Evolutionary conservation across 1,140 invertebrate genomes (phyloP), one percentile per base, ranked within the genome.

Genomic region (Brachionus sp.): DNA sequence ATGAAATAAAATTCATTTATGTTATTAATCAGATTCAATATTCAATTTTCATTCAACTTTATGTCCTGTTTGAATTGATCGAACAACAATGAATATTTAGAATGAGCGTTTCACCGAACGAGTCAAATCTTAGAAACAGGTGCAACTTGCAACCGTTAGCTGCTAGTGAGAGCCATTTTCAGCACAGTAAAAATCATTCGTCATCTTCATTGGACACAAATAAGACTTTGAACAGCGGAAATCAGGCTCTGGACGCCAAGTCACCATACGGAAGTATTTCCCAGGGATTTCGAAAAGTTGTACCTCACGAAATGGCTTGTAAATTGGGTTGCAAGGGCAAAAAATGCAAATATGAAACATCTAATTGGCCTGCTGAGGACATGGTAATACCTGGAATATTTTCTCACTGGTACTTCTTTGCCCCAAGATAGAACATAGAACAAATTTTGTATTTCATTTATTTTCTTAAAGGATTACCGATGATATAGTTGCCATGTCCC

Each of bases 401-500:
- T 88, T 95, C 94, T 13, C 92, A 94, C 86, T 95, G 94, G 94
- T 95, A 89, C 91, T 88, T n/a, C 23, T 7, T 78, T n/a, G n/a
- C n/a, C n/a, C n/a, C n/a, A n/a, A n/a, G n/a, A n/a, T 16, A 19
- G 33, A 13, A 50, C 37, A n/a, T 44, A 3, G 44, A 53, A 16
- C 77, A 66, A 66, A 16, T 46, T 50, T 80, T 77, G 1, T 7
- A 46, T 29, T 33, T 44, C 13, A 25, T 16, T n/a, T 13, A 39
- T 75, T 42, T 84, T 82, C 73, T 90, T 89, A 39, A 88, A 95
- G 94, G 94, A 92, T 95, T 84, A 95, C 94, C 12, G 93, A 94
- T 84, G 92, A 94, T 86, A 93, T 95, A 85, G 87, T 95, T 84
- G 94, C 94, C 85, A 95, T 95, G 93, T 93, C 94, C 84, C 91